Percentiles rank a stretch among this genome's conserved stretches.
Evolutionary conservation across 2,797 vertebrate species (phyloP).

Genomic region (Lindbergichthys nudifrons): DNA sequence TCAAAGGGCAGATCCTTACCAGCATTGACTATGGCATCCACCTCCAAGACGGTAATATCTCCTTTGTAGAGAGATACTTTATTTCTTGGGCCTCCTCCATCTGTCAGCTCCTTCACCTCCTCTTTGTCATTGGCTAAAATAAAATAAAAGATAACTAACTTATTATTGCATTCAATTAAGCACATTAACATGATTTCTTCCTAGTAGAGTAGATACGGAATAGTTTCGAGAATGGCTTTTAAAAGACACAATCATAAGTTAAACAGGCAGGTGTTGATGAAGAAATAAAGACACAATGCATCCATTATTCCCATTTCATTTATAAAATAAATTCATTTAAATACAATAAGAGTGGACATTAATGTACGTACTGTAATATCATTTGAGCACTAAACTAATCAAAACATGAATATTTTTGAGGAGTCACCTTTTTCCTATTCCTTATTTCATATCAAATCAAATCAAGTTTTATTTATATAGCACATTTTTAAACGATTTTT

Average conservation of each 20-base stretch:
- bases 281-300: not conserved
- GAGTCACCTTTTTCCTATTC: not conserved
- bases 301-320: not conserved
- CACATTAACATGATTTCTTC: not conserved
- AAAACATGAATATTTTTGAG: not conserved
- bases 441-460: no score
- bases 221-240: not conserved
- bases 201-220: not conserved
- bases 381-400: not conserved
- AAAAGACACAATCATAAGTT: not conserved
- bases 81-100: slow-evolving; percentile 84
- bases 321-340: not conserved
- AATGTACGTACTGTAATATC: not conserved
- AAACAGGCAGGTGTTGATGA: not conserved
- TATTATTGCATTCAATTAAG: not conserved
- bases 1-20: slow-evolving; percentile 85
- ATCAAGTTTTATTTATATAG: no score
- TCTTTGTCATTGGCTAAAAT: slow-evolving; percentile 84
- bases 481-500: no score
- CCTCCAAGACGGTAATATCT: slow-evolving; percentile 95
- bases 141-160: slow-evolving; percentile 25
- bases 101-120: slow-evolving; percentile 80
- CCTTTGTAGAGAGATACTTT: slow-evolving; percentile 98
- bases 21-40: slow-evolving; percentile 98
- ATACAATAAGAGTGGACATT: not conserved